phyloP scores from a whole-genome alignment of 2,888 invertebrate species.

The Tipula unca region DNA sequence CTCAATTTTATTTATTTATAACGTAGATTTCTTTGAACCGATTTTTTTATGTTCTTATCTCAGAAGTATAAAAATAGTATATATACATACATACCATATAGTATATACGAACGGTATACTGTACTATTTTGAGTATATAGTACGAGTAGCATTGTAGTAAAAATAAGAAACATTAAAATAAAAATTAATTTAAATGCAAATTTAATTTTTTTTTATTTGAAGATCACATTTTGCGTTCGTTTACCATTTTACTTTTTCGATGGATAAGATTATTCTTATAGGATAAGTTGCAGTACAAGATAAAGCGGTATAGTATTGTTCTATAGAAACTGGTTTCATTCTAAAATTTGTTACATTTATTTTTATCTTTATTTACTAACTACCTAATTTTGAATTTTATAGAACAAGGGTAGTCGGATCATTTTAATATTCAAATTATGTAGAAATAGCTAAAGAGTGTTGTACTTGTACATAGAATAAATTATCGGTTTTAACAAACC shows the following conservation, averaged over 20 bases:
- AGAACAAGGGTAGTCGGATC: neutral
- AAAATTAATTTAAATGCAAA: conserved; percentile 14
- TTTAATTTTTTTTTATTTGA: neutral
- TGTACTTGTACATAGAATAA: too few relatives aligned
- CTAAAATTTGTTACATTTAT: neutral
- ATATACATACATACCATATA: too few relatives aligned
- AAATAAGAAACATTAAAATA: neutral
- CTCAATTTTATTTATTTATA: neutral
- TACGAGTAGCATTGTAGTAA: neutral
- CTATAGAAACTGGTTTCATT: too few relatives aligned
- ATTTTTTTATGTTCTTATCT: neutral
- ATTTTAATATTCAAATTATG: neutral
- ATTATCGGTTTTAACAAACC: too few relatives aligned
- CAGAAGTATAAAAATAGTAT: neutral
- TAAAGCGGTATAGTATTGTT: neutral
- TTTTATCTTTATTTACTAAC: neutral
- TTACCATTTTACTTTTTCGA: neutral
- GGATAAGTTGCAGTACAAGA: neutral
- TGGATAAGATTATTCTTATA: neutral
- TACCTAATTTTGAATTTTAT: neutral
- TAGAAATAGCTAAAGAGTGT: neutral
- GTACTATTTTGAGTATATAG: neutral
- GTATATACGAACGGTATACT: neutral
- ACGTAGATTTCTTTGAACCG: neutral
- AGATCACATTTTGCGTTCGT: neutral